Evolutionary conservation across 1,140 invertebrate genomes (phyloP).

Genomic region (Microvelia longipes): DNA sequence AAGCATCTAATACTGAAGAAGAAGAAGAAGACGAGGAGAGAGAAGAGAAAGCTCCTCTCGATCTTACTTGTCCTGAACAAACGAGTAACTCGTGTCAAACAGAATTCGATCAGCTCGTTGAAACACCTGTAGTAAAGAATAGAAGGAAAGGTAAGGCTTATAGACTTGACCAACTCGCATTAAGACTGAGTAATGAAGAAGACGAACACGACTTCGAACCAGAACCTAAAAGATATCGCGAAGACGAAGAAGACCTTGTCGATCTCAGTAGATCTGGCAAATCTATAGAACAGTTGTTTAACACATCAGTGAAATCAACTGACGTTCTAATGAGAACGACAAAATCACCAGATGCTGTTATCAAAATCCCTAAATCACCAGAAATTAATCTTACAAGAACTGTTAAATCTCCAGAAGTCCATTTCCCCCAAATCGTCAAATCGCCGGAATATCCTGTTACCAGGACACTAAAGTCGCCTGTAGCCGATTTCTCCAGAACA

Average conservation of each 20-base stretch:
- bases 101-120: constrained; percentile 15
- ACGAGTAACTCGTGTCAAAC: background rate
- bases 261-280: background rate
- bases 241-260: background rate
- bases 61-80: constrained; percentile 18
- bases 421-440: background rate
- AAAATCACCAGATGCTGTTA: background rate
- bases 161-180: constrained; percentile 37
- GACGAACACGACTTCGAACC: constrained; percentile 29
- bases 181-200: constrained; percentile 12
- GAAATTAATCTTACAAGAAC: too few species aligned
- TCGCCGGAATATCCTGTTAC: too few species aligned
- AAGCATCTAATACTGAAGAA: background rate
- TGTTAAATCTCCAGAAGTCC: background rate
- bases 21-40: constrained; percentile 3
- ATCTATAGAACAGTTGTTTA: background rate
- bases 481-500: too few species aligned
- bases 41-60: constrained; percentile 17
- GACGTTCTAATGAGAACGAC: background rate
- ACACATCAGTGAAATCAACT: background rate
- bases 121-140: constrained; percentile 38
- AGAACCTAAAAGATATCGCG: constrained; percentile 11
- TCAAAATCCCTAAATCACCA: too few species aligned
- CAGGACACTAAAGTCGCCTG: too few species aligned
- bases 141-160: constrained; percentile 63